Base-by-base conservation (phyloP, 2,888 invertebrate species). In the Hirtodrosophila confusa region DNA sequence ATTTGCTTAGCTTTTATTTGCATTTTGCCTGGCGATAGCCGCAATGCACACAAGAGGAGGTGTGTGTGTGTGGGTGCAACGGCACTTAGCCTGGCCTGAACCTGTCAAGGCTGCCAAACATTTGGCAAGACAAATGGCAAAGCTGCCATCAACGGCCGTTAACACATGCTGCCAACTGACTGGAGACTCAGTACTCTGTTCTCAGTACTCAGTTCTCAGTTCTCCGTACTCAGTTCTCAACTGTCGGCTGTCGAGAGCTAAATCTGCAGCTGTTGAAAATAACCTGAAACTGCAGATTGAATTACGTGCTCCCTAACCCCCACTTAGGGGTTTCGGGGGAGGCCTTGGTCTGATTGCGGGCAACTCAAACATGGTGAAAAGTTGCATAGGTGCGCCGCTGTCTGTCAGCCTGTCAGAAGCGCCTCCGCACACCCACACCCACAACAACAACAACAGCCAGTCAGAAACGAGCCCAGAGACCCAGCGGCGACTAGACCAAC, bases 321-420 rank as follows among this genome's bases (percentile, higher is more conserved):
- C 11, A 58, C 36, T 49, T 50, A 49, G 44, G 31, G 31, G 9
- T 31, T 27, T 27, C 2, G 4, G 31, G 27, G 27, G 27, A 27
- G 5, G 27, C 31, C 0, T 31, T 31, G 31, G 31, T 31, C 37
- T 37, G 27, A 27, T 27, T 27, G 27, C 27, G 24, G 48, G 29
- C 43, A 60, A 44, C 58, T 72, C 66, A 66, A 69, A 75, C 58
- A 31, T 31, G 4, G 68, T 64, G 71, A 68, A 74, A 77, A 80
- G 85, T 82, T 76, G 82, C 71, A 67, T 68, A 75, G 82, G 86
- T 82, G 83, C 75, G 83, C 72, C 71, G 65, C 71, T 78, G 83
- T 74, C 83, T 83, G 82, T 77, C 85, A 82, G 77, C 17, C 75
- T 80, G 83, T 78, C 86, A 78, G 86, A 83, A 78, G 69, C 82